Evolutionary conservation across 2,113 vertebrate species (phyloP).

Genomic region (Gambusia affinis): DNA sequence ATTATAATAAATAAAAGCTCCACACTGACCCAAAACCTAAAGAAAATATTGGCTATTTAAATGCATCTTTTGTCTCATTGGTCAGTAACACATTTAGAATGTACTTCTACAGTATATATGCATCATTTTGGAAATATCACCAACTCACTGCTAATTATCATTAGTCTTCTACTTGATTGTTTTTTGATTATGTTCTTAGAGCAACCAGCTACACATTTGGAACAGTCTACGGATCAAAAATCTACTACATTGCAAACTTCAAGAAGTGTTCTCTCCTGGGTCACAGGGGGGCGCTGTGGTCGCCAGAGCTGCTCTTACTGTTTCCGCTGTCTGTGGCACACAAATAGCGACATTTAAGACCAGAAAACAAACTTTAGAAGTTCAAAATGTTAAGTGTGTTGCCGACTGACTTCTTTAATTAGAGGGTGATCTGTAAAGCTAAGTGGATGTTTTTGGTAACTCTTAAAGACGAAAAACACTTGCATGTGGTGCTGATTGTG

Average conservation of each 20-base stretch:
- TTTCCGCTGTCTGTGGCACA: constrained; percentile 36
- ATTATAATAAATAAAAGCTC: background rate
- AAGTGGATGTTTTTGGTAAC: background rate
- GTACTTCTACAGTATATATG: background rate
- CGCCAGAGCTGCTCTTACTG: background rate
- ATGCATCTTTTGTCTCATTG: background rate
- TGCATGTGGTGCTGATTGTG: background rate
- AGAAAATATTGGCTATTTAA: background rate
- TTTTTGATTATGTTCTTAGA: background rate
- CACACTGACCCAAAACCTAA: background rate
- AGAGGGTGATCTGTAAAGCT: too few relatives aligned
- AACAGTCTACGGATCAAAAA: background rate
- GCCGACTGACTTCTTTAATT: background rate
- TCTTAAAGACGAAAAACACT: background rate
- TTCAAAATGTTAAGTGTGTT: background rate
- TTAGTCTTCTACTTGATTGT: background rate
- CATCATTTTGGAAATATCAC: constrained; percentile 5
- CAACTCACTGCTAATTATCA: background rate
- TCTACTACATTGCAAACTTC: constrained; percentile 8
- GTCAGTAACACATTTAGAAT: background rate
- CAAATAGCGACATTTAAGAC: background rate
- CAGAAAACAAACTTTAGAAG: background rate
- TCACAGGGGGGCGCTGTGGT: background rate
- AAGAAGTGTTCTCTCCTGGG: background rate
- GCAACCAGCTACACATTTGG: background rate